A percentile compares a stretch with the other conserved stretches of the same genome.
Conservation (phyloP, 2,797 vertebrate genomes). For the Gephyroberyx darwinii region DNA sequence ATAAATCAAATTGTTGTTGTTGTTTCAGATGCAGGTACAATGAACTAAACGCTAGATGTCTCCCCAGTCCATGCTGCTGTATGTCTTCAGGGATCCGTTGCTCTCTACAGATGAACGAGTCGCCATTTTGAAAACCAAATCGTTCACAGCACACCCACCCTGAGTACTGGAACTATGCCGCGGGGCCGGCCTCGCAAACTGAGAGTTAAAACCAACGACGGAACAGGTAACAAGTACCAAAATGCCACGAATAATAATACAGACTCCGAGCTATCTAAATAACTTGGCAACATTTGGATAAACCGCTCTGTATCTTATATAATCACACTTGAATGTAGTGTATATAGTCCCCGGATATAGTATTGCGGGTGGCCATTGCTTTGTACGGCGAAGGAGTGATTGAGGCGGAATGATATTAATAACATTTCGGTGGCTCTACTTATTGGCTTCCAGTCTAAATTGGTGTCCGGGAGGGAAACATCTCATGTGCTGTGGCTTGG, state of each 20-base stretch:
- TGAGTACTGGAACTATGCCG: slow-evolving; percentile 91
- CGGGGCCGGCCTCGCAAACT: slow-evolving; percentile 95
- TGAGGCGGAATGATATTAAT: slow-evolving; percentile 92
- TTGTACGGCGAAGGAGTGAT: slow-evolving; percentile 84
- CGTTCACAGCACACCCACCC: slow-evolving; percentile 85
- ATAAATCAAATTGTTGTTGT: neutral
- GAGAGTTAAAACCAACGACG: slow-evolving; percentile 86
- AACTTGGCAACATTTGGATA: slow-evolving; percentile 45
- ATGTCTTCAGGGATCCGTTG: slow-evolving; percentile 51
- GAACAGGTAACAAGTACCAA: slow-evolving; percentile 85
- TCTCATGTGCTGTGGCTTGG: fast-evolving
- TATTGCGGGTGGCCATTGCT: slow-evolving; percentile 84
- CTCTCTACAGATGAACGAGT: slow-evolving; percentile 60
- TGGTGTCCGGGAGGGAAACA: slow-evolving; percentile 60
- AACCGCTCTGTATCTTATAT: slow-evolving; percentile 62
- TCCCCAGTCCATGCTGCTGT: slow-evolving; percentile 68
- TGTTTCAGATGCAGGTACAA: slow-evolving; percentile 20
- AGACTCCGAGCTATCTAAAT: slow-evolving; percentile 66
- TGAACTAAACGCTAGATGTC: slow-evolving; percentile 77
- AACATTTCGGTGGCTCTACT: slow-evolving; percentile 83
- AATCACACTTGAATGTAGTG: slow-evolving; percentile 80
- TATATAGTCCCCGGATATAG: slow-evolving; percentile 92
- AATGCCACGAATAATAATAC: slow-evolving; percentile 80
- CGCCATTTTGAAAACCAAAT: slow-evolving; percentile 86
- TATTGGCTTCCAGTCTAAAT: slow-evolving; percentile 83